Conservation (phyloP, 2,888 invertebrate species). For the Cataglyphis altisquamis region DNA sequence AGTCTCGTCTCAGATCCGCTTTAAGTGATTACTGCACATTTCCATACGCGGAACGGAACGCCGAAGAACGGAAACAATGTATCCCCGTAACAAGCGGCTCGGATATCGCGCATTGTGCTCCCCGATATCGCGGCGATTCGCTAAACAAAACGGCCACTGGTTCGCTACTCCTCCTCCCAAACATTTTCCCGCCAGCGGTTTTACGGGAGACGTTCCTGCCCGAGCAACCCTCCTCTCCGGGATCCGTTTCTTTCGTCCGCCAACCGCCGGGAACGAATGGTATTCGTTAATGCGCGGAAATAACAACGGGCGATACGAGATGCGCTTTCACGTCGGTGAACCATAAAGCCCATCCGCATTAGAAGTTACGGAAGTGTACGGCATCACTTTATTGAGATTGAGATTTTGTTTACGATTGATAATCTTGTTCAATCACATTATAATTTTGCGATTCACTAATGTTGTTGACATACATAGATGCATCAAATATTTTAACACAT, state of each 20-base stretch:
- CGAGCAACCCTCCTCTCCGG: not conserved
- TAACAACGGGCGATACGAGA: conserved; percentile 27
- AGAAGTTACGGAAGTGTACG: not conserved
- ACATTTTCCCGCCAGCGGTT: not conserved
- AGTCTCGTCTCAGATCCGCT: conserved; percentile 43
- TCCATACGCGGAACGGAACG: conserved; percentile 37
- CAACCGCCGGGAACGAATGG: conserved; percentile 17
- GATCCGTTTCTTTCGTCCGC: conserved; percentile 9
- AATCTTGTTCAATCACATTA: not conserved
- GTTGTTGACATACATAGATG: not conserved
- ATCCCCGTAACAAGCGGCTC: conserved; percentile 34
- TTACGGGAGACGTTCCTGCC: not conserved
- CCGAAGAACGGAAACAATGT: conserved; percentile 53
- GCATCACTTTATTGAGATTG: not conserved
- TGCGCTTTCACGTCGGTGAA: conserved; percentile 24
- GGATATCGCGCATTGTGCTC: conserved; percentile 46
- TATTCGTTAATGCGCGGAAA: conserved; percentile 46
- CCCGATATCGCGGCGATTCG: conserved; percentile 46
- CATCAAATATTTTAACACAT: not conserved
- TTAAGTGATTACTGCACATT: conserved; percentile 51
- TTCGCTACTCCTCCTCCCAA: conserved; percentile 7
- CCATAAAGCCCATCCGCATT: conserved; percentile 10
- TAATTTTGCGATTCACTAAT: not conserved
- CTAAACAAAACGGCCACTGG: conserved; percentile 50
- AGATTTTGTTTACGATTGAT: not conserved